Evolutionary conservation across 2,797 vertebrate genomes (phyloP), one percentile per base, ranked within the genome.

Genomic region (Acipenser transmontanus): DNA sequence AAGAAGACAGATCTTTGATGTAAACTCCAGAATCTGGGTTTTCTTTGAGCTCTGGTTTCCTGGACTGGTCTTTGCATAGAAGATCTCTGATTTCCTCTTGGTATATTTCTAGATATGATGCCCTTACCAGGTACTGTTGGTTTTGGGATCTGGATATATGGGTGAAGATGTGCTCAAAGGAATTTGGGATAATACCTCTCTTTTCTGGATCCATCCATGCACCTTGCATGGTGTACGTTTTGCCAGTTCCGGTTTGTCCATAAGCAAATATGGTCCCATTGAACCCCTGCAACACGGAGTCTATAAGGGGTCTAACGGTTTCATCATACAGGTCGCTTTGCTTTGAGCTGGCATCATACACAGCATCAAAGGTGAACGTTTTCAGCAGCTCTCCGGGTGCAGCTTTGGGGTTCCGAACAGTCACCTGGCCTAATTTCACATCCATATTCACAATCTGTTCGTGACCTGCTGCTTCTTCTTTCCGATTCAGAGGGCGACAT

Each of bases 101-200:
- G 82, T 99, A 99, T 81, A 99, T 98, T 85, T 98, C 96, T 69
- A 99, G 82, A 77, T 98, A 99, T 0, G 96, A 99, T 20, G 95
- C 97, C 81, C 96, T 88, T 68, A 99, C 96, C 80, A 98, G 86
- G 81, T 94, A 98, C 75, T 97, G 94, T 81, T 96, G 93, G 76
- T 96, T 94, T 85, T 95, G 94, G 61, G 93, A 96, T 69, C 96
- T 91, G 54, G 96, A 96, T 80, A 98, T 99, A 63, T 94, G 92
- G 1, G 95, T 95, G 80, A 99, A 99, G 73, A 99, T 93, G 81
- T 98, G 95, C 75, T 96, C 90, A 50, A 98, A 97, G 52, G 96
- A 91, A 63, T 87, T 94, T n/a, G 95, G 96, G 70, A 97, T 94
- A 54, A 99, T 82, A 34, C 97, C 96, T 7, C 89, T 85, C 68